Base-by-base conservation (phyloP, 2,888 invertebrate species). In the Epirrhoe alternata region DNA sequence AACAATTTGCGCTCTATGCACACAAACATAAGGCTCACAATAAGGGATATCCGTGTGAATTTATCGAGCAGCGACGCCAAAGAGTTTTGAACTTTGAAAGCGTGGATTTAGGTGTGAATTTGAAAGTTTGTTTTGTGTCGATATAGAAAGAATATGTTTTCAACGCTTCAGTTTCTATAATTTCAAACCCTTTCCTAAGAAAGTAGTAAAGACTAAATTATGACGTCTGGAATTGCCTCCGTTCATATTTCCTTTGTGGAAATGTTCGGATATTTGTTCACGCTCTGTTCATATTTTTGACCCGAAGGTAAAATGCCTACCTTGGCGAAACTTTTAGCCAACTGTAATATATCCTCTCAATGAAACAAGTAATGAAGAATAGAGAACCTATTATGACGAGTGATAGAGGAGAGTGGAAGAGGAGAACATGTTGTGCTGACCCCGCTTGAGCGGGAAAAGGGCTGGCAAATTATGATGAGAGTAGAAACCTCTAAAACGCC, bases 41-140 rank as follows among this genome's bases (percentile, higher is more conserved):
- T 67, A 71, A 53, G 50, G 49, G 17, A 57, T 56, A 61, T 49
- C 62, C 65, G 69, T 68, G 54, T 42, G 30, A 67, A 69, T 68
- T 66, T 75, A 78, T 80, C 78, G 77, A 72, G 66, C 73, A 63
- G 53, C 45, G 65, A 73, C 69, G 69, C 67, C 71, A 74, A 69
- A 67, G 66, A 68, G 79, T 63, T 76, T 73, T 75, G 70, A 67
- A 71, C 69, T 73, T 66, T 81, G 68, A 69, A 67, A 17, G 17
- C 10, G 30, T 49, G 56, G 64, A 56, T 59, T 70, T 73, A 75
- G 72, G 68, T 56, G 56, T 49, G 67, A 66, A 69, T 79, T 71
- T 57, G 17, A 50, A 61, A 58, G 59, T 67, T 70, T 61, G 52
- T 55, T 35, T 54, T 24, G 57, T 47, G 63, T 51, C 50, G 59